Percentiles rank a stretch among this genome's conserved stretches.
Evolutionary conservation across 2,888 invertebrate species (phyloP).

Genomic region (Willowsia nigromaculata): DNA sequence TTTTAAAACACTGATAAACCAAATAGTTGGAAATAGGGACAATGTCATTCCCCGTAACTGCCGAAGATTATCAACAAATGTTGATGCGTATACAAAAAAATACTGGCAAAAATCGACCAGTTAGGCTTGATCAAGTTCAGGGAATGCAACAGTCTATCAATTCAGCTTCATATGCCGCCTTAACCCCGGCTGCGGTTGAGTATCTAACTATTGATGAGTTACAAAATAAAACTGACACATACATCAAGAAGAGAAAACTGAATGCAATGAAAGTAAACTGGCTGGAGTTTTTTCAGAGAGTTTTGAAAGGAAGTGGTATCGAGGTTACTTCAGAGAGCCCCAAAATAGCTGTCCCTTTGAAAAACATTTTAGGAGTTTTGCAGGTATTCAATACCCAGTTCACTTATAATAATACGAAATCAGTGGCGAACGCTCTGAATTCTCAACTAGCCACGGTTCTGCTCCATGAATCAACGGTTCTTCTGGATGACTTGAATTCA

Average conservation of each 20-base stretch:
- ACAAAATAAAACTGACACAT: slow-evolving; percentile 40
- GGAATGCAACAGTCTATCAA: not conserved
- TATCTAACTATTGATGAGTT: slow-evolving; percentile 28
- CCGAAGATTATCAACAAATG: slow-evolving; percentile 21
- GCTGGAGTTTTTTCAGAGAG: slow-evolving; percentile 54
- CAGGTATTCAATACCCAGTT: not conserved
- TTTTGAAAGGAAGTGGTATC: slow-evolving; percentile 38
- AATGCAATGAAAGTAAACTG: slow-evolving; percentile 35
- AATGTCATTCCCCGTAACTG: not conserved
- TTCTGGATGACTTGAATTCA: slow-evolving; percentile 35
- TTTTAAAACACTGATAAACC: too few relatives aligned
- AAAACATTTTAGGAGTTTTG: slow-evolving; percentile 12
- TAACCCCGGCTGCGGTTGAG: too few relatives aligned
- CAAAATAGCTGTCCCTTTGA: not conserved
- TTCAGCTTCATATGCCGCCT: not conserved
- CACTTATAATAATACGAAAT: not conserved
- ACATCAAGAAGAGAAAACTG: not conserved
- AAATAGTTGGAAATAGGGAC: too few relatives aligned
- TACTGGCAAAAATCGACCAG: slow-evolving; percentile 12
- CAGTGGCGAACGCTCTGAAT: slow-evolving; percentile 40
- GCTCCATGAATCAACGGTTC: slow-evolving; percentile 45
- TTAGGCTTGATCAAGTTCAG: slow-evolving; percentile 17
- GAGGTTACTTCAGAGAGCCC: not conserved
- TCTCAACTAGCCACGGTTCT: slow-evolving; percentile 36
- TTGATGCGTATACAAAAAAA: slow-evolving; percentile 9